Conservation (phyloP, 2,888 invertebrate genomes). For the Idaea biselata region DNA sequence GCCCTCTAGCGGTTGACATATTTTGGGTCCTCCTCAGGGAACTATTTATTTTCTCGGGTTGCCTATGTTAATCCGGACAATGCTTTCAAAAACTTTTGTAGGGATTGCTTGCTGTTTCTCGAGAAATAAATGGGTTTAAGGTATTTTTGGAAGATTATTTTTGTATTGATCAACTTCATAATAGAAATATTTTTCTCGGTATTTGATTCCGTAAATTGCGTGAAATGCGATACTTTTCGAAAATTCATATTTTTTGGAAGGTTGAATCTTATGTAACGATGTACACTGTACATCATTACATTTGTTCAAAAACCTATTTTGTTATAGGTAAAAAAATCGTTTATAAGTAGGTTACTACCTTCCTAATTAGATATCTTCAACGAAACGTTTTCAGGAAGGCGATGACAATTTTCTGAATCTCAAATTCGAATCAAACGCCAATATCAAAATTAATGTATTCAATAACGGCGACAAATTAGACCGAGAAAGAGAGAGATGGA, state of each 20-base stretch:
- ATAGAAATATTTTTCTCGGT: background rate
- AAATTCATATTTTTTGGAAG: too few relatives aligned
- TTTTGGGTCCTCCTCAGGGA: background rate
- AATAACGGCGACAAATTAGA: slow-evolving; percentile 33
- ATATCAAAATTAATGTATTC: slow-evolving; percentile 35
- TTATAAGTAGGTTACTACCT: background rate
- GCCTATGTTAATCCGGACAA: slow-evolving; percentile 1
- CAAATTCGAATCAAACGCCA: slow-evolving; percentile 29
- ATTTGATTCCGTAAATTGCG: background rate
- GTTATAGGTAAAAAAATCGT: background rate
- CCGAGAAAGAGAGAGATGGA: background rate
- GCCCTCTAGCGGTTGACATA: slow-evolving; percentile 1
- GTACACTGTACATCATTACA: too few relatives aligned
- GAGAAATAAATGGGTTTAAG: background rate
- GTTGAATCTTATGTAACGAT: too few relatives aligned
- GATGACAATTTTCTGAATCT: slow-evolving; percentile 11
- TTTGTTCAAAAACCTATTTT: too few relatives aligned
- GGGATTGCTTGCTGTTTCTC: background rate
- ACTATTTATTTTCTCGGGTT: slow-evolving; percentile 1
- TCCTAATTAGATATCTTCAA: background rate
- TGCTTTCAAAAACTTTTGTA: background rate
- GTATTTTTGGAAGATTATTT: background rate
- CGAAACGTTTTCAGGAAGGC: background rate
- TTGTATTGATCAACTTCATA: background rate
- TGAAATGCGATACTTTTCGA: too few relatives aligned